Evolutionary conservation across 2,797 vertebrate genomes (phyloP).

Genomic region (Malacoctenus gilli): DNA sequence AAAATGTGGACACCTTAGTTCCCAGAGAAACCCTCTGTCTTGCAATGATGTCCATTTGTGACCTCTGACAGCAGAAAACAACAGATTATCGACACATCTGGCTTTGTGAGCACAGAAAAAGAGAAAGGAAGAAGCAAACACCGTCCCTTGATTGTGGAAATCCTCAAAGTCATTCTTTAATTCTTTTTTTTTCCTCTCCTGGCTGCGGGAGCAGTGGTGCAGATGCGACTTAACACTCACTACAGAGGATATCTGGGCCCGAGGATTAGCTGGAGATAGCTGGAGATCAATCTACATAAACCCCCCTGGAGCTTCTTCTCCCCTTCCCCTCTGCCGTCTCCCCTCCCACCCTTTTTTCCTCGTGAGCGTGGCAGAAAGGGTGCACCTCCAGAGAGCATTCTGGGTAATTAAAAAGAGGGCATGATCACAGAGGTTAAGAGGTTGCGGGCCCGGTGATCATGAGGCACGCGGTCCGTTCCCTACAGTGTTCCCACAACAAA

Average conservation of each 20-base stretch:
- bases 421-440: conserved; percentile 63
- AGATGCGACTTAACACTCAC: conserved; percentile 61
- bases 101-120: conserved; percentile 18
- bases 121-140: background rate
- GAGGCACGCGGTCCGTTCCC: conserved; percentile 57
- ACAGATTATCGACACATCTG: conserved; percentile 15
- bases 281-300: conserved; percentile 79
- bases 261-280: conserved; percentile 75
- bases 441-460: conserved; percentile 55
- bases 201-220: conserved; percentile 59
- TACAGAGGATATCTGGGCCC: conserved; percentile 67
- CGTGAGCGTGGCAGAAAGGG: conserved; percentile 55
- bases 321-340: conserved; percentile 50
- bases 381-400: conserved; percentile 59
- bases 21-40: too few species aligned
- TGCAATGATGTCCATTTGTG: too few species aligned
- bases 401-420: conserved; percentile 70
- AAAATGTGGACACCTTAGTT: too few species aligned
- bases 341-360: conserved; percentile 24
- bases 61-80: conserved; percentile 21
- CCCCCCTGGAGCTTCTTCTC: conserved; percentile 57
- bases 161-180: conserved; percentile 58
- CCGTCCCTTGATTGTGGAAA: conserved; percentile 47
- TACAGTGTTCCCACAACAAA: conserved; percentile 62
- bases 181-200: conserved; percentile 39